Percentiles rank a stretch among this genome's conserved stretches.
Conservation (phyloP, 2,888 invertebrate genomes). For the Carterocephalus palaemon region DNA sequence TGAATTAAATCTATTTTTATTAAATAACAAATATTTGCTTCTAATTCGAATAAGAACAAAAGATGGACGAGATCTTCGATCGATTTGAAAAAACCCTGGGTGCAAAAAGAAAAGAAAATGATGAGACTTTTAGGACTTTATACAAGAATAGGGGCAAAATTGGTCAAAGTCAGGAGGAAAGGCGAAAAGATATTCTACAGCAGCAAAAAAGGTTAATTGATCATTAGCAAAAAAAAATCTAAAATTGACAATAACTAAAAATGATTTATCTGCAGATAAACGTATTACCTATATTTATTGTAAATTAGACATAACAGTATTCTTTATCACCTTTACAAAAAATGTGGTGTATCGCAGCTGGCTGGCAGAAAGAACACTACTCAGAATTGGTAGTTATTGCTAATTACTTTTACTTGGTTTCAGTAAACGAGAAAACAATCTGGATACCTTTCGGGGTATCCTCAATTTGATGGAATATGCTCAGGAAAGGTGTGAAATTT, state of each 20-base stretch:
- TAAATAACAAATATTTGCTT: no score
- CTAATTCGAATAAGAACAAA: no score
- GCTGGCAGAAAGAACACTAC: no score
- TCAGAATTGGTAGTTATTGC: no score
- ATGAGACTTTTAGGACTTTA: slow-evolving; percentile 38
- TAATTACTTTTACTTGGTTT: slow-evolving; percentile 38
- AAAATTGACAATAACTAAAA: no score
- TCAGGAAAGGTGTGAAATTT: slow-evolving; percentile 28
- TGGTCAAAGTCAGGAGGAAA: slow-evolving; percentile 70
- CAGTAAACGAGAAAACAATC: slow-evolving; percentile 67
- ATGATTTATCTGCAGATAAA: no score
- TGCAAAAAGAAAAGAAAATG: slow-evolving; percentile 25
- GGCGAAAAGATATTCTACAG: slow-evolving; percentile 75
- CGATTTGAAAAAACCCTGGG: slow-evolving; percentile 38
- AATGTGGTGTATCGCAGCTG: no score
- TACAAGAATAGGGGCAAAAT: slow-evolving; percentile 66
- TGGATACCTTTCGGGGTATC: slow-evolving; percentile 76
- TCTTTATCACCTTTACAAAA: no score
- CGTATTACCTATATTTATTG: no score
- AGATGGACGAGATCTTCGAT: slow-evolving; percentile 60
- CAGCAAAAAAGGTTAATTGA: slow-evolving; percentile 76
- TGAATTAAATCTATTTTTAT: no score
- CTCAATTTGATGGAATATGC: slow-evolving; percentile 57
- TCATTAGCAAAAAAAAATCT: no score
- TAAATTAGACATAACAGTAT: no score